Conservation (phyloP, 2,797 vertebrate species). For the Phalloptychus januarius region DNA sequence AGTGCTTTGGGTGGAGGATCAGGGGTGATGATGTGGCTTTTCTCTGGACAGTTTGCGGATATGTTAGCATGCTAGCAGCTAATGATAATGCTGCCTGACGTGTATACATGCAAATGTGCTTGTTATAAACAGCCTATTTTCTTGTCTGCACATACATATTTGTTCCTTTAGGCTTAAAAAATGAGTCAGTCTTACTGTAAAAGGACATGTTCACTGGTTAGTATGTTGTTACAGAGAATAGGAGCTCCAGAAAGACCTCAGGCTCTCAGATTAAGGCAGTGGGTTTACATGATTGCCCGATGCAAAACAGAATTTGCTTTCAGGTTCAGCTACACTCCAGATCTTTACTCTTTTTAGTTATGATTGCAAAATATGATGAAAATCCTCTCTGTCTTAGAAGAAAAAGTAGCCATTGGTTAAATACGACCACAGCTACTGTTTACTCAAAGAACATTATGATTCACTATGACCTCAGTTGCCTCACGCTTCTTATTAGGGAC, state of each 20-base stretch:
- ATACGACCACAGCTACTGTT: constrained; percentile 15
- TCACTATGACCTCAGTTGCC: constrained; percentile 24
- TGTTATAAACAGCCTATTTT: neutral
- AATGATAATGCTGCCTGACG: constrained; percentile 65
- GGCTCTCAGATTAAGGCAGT: constrained; percentile 29
- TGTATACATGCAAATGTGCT: neutral
- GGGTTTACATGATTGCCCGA: constrained; percentile 15
- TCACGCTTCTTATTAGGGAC: neutral
- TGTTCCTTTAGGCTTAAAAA: constrained; percentile 19
- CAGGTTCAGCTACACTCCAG: neutral
- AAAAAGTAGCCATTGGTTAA: neutral
- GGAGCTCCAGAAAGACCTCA: constrained; percentile 49
- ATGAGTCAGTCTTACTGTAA: neutral
- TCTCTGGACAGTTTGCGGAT: constrained; percentile 63
- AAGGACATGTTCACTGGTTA: constrained; percentile 38
- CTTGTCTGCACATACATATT: neutral
- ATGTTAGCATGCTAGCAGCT: constrained; percentile 28
- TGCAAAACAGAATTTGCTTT: neutral
- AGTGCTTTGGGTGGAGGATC: neutral
- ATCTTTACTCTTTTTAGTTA: neutral
- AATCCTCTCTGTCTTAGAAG: neutral
- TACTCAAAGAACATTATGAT: constrained; percentile 31
- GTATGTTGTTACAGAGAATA: constrained; percentile 25
- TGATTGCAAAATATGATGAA: neutral
- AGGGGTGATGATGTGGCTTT: constrained; percentile 28